Evolutionary conservation across 2,113 vertebrate species (phyloP), one percentile per base, ranked within the genome.

Genomic region (Calyptomena viridis): DNA sequence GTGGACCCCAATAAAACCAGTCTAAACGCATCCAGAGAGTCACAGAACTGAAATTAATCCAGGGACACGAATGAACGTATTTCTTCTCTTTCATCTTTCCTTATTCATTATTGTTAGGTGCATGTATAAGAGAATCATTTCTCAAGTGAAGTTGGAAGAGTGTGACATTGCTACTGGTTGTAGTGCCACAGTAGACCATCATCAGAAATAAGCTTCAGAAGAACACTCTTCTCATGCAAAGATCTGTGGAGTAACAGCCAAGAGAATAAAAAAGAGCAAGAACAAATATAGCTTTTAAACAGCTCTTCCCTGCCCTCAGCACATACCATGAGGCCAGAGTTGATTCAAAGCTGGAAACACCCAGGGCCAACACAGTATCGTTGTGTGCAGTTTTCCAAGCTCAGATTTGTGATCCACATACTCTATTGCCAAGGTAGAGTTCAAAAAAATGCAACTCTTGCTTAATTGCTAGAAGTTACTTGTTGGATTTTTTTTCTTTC

Each of bases 41-140:
- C 39, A 33, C 42, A 42, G 33, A 33, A 44, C 37, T 63, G 58
- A 94, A 94, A 93, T 71, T 55, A 89, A 96, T 81, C 33, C 60
- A 52, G 33, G 56, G 47, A 92, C 69, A 92, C 0, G 0, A 93
- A 80, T 5, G 4, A 93, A 59, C 4, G 0, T 24, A 46, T 71
- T 94, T 72, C 64, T 82, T 64, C 55, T 78, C 77, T 93, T 93
- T 56, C 56, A 35, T n/a, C 86, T 46, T 80, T 92, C 90, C 60
- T 74, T 62, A 27, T 14, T 78, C 40, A 9, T 67, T 68, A 71
- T 5, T 72, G 83, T 44, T 88, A 89, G 90, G 68, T 55, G 76
- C 4, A 5, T 0, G 0, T 9, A 13, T 3, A 78, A 44, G 42
- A 49, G 14, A 78, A 66, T 35, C 17, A 33, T 28, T 92, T 49